phyloP scores from a whole-genome alignment of 1,140 invertebrate species.

The Samia ricini region DNA sequence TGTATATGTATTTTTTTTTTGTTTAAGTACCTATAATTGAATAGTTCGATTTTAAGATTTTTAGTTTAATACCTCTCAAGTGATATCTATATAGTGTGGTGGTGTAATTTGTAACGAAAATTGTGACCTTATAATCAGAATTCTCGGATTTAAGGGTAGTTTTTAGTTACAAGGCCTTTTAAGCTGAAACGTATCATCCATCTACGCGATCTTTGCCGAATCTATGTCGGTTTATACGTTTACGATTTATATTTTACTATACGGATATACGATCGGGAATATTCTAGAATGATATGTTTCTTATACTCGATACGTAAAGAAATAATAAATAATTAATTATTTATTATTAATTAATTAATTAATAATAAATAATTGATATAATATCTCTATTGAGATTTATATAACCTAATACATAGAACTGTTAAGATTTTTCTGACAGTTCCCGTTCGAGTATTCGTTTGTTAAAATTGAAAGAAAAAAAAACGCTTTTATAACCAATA shows the following conservation, averaged over 20 bases:
- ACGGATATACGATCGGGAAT: conserved; percentile 3
- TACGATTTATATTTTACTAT: conserved; percentile 20
- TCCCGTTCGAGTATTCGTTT: not conserved
- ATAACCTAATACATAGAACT: not conserved
- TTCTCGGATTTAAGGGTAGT: conserved; percentile 72
- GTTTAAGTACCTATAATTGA: conserved; percentile 54
- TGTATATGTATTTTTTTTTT: no score
- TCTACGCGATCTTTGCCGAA: conserved; percentile 56
- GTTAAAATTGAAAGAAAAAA: no score
- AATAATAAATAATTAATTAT: no score
- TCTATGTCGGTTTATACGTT: conserved; percentile 35
- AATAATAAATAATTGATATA: no score
- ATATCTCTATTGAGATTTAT: not conserved
- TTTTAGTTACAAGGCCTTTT: conserved; percentile 69
- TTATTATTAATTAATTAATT: no score
- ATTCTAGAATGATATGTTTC: not conserved
- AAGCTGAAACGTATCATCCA: conserved; percentile 58
- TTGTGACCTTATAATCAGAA: conserved; percentile 71
- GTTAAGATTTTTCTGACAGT: not conserved
- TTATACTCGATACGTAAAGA: not conserved
- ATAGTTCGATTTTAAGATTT: conserved; percentile 50
- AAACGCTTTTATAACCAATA: conserved; percentile 15
- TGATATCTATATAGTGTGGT: conserved; percentile 71
- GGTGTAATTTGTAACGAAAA: conserved; percentile 61
- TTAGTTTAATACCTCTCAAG: conserved; percentile 65